Percentiles rank a stretch among this genome's conserved stretches.
Evolutionary conservation across 1,140 invertebrate species (phyloP).

Genomic region (Leptopilina clavipes): DNA sequence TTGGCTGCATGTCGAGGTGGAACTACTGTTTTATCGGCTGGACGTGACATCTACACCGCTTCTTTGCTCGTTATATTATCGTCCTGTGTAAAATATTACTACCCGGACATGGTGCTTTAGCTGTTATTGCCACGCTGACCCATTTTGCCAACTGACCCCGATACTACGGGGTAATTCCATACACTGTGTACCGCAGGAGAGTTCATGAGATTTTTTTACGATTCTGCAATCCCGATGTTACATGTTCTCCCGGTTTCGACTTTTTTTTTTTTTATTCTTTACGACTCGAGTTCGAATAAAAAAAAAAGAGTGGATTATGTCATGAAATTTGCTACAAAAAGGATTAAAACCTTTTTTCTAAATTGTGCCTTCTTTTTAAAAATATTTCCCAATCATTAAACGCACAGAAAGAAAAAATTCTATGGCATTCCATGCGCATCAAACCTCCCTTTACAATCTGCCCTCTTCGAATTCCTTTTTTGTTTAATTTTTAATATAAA

Average conservation of each 20-base stretch:
- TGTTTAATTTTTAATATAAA: too few species aligned
- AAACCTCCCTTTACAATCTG: too few species aligned
- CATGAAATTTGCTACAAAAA: background rate
- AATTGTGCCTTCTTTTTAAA: background rate
- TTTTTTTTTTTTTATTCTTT: conserved; percentile 1
- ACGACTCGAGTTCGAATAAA: background rate
- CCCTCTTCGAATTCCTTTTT: too few species aligned
- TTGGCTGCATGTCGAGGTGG: background rate
- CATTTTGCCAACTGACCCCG: conserved; percentile 21
- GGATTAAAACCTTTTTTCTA: background rate
- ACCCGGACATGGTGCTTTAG: conserved; percentile 27
- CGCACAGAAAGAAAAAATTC: too few species aligned
- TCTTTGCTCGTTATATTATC: conserved; percentile 30
- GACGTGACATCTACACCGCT: conserved; percentile 24
- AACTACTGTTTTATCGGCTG: background rate
- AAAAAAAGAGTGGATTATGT: background rate
- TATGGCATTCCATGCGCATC: too few species aligned
- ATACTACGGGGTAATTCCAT: conserved; percentile 3
- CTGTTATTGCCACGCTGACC: conserved; percentile 24
- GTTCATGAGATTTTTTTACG: conserved; percentile 29
- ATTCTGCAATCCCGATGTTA: background rate
- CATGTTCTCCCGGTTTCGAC: background rate
- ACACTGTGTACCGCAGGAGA: background rate
- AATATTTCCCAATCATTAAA: background rate
- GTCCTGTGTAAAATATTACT: conserved; percentile 32